These are phyloP conservation scores for Marcusenius ussheri DNA, from an alignment of 2,113 vertebrate genomes.

Conservation along the genomic window DNA sequence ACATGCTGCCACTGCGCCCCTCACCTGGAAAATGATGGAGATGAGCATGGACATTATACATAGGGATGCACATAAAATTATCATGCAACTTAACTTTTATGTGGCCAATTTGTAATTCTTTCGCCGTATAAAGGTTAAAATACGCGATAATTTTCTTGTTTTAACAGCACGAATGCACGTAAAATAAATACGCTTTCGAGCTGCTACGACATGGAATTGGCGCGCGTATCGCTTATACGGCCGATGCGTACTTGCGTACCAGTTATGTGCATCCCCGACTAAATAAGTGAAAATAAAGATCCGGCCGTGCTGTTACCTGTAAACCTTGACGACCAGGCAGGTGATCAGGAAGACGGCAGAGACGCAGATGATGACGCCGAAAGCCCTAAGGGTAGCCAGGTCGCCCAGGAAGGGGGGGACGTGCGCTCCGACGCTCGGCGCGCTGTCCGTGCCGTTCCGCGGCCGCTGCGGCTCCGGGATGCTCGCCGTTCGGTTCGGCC, in stretches of 20 bases:
- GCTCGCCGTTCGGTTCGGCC: constrained; percentile 16
- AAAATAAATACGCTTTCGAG: not conserved
- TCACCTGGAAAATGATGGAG: not conserved
- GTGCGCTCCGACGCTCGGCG: constrained; percentile 26
- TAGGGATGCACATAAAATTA: not conserved
- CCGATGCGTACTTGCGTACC: not conserved
- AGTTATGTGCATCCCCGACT: not conserved
- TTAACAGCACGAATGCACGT: not conserved
- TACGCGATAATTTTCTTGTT: not conserved
- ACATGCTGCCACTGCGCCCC: not conserved
- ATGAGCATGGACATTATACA: not conserved
- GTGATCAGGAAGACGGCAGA: constrained; percentile 56
- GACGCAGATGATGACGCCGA: constrained; percentile 59
- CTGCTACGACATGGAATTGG: not conserved
- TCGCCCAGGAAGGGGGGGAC: constrained; percentile 51
- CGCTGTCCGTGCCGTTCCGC: not conserved
- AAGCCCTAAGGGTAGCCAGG: constrained; percentile 60
- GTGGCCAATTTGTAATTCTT: not conserved
- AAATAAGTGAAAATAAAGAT: not conserved
- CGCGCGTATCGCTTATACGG: not conserved
- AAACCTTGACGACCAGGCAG: constrained; percentile 62
- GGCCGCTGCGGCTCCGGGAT: not conserved
- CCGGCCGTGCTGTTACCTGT: constrained; percentile 51
- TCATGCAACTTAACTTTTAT: not conserved
- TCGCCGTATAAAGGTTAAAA: not conserved